Evolutionary conservation across 2,888 invertebrate genomes (phyloP), one percentile per base, ranked within the genome.

Genomic region (Cryptophagus acutangulus): DNA sequence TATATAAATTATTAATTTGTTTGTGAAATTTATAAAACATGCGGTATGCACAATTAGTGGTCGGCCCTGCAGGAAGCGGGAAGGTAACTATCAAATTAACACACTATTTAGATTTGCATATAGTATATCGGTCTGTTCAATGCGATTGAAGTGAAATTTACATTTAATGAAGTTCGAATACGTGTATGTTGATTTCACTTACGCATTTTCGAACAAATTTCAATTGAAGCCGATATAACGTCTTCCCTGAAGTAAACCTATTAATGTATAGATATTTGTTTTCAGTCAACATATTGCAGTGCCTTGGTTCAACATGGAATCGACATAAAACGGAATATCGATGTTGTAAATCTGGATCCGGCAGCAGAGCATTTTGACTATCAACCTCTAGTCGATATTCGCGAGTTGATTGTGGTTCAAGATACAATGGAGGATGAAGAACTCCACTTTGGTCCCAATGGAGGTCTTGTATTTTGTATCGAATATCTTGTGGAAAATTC

Each of bases 341-440:
- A 64, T 24, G 60, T 64, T 2, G 54, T 64, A 17, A 64, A 64
- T 52, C 49, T 64, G 25, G 63, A 64, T 40, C 63, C 63, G 12
- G 63, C 62, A 0, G 96, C 97, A 0, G 99, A 99, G 67, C 78
- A 87, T 65, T 99, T 97, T 71, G 84, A 87, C 57, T 99, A 99
- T 63, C 78, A 87, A 41, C 88, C 95, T 0, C 63, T 87, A 6
- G 84, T 84, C 2, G 91, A 92, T 65, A 84, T 92, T 47, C 71
- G 91, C 36, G 88, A 96, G 69, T 72, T 97, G 38, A 95, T 99
- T 55, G 85, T 89, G 46, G 75, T 97, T 1, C 92, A 95, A 47
- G 97, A 99, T 75, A 92, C 87, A 0, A 95, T 96, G 94, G 94
- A 96, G 63, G 94, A 95, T 70, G 87, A 91, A 49, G 88, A 92